Evolutionary conservation across 2,113 vertebrate genomes (phyloP).

Genomic region (Mellivora capensis): DNA sequence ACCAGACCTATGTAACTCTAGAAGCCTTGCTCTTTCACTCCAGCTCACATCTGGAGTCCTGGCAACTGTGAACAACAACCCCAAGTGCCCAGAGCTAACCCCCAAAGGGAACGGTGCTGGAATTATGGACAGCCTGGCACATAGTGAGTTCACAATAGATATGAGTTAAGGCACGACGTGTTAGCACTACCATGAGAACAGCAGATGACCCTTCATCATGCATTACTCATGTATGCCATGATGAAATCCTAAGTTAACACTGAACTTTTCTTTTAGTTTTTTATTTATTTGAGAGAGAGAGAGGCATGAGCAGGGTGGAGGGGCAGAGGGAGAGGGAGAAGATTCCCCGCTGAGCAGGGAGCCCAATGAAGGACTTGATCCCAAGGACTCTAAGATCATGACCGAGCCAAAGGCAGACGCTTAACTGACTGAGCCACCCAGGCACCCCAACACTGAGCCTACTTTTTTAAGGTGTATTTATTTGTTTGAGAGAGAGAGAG

Average conservation of each 20-base stretch:
- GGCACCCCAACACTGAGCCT: neutral
- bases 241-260: neutral
- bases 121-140: neutral
- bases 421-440: neutral
- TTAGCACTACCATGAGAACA: neutral
- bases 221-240: neutral
- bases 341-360: neutral
- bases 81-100: neutral
- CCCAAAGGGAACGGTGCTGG: neutral
- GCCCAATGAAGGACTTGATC: neutral
- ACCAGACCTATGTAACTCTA: neutral
- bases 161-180: neutral
- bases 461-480: neutral
- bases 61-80: neutral
- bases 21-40: neutral
- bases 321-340: neutral
- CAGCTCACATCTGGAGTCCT: neutral
- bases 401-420: neutral
- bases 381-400: neutral
- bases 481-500: neutral
- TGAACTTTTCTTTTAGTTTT: neutral
- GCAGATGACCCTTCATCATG: neutral
- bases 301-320: neutral
- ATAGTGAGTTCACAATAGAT: neutral
- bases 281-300: neutral